A percentile compares a stretch with the other conserved stretches of the same genome.
These are phyloP conservation scores for Brachionus plicatilis DNA, from an alignment of 1,140 invertebrate species.

Conservation along the genomic window DNA sequence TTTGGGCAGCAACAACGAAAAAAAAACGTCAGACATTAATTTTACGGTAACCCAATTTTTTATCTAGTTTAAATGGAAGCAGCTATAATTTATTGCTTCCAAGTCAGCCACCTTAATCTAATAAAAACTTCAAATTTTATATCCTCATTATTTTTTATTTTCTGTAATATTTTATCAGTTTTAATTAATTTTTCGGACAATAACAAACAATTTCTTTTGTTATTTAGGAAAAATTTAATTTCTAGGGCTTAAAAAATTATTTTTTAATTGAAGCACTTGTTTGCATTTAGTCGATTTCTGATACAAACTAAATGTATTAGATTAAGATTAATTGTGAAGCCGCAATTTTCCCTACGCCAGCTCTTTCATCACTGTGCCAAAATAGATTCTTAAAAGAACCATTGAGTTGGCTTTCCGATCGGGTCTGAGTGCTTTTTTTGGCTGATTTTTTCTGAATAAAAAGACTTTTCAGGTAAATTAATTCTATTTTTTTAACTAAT, in stretches of 20 bases:
- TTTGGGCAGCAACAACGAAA: not conserved
- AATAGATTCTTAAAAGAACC: not conserved
- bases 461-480: not conserved
- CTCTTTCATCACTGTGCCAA: not conserved
- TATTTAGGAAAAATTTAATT: not conserved
- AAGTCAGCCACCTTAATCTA: not conserved
- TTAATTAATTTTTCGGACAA: not conserved
- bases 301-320: not conserved
- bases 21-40: not conserved
- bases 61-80: not conserved
- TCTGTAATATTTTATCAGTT: not conserved
- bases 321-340: not conserved
- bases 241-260: not conserved
- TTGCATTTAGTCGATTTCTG: not conserved
- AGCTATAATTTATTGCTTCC: not conserved
- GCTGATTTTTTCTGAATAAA: not conserved
- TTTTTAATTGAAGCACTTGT: not conserved
- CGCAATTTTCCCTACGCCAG: not conserved
- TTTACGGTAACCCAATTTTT: not conserved
- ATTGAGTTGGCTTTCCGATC: not conserved
- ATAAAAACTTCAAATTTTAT: not conserved
- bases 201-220: not conserved
- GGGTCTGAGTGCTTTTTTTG: not conserved
- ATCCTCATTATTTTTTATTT: not conserved
- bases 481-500: not conserved